Percentiles rank a stretch among this genome's conserved stretches.
phyloP scores from a whole-genome alignment of 2,113 vertebrate genomes.

The Sphaerodactylus townsendi region DNA sequence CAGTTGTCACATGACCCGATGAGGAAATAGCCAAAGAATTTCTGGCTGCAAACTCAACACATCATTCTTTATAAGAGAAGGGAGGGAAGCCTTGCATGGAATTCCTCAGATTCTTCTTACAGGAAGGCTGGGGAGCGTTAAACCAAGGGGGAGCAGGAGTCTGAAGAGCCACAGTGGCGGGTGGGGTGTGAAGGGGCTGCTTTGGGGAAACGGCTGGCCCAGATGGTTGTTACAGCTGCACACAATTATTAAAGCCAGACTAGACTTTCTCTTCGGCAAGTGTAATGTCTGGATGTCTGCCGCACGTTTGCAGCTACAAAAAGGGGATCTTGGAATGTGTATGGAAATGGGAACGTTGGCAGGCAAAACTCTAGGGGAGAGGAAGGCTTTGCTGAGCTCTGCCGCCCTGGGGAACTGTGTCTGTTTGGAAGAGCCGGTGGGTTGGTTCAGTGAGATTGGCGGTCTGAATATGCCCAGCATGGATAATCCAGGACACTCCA shows the following conservation, averaged over 20 bases:
- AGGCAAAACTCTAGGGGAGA: background rate
- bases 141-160: slow-evolving; percentile 46
- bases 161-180: slow-evolving; percentile 52
- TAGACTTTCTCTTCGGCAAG: slow-evolving; percentile 32
- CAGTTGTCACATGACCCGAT: slow-evolving; percentile 64
- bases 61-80: slow-evolving; percentile 69
- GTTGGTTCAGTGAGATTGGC: background rate
- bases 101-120: slow-evolving; percentile 76
- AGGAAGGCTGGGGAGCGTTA: slow-evolving; percentile 62
- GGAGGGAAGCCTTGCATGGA: slow-evolving; percentile 69
- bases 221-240: slow-evolving; percentile 61
- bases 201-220: slow-evolving; percentile 27
- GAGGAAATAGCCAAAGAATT: slow-evolving; percentile 79
- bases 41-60: slow-evolving; percentile 73
- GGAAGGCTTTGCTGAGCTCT: too few species aligned
- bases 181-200: slow-evolving; percentile 14
- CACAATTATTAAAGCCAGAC: slow-evolving; percentile 46
- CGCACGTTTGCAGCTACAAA: background rate
- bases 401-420: fast-evolving
- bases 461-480: background rate
- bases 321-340: background rate
- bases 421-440: too few species aligned
- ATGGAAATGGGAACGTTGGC: background rate
- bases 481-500: slow-evolving; percentile 5
- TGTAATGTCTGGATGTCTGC: slow-evolving; percentile 7